Evolutionary conservation across 2,888 invertebrate genomes (phyloP), one percentile per base, ranked within the genome.

Genomic region (Lepidocyrtinus sp.): DNA sequence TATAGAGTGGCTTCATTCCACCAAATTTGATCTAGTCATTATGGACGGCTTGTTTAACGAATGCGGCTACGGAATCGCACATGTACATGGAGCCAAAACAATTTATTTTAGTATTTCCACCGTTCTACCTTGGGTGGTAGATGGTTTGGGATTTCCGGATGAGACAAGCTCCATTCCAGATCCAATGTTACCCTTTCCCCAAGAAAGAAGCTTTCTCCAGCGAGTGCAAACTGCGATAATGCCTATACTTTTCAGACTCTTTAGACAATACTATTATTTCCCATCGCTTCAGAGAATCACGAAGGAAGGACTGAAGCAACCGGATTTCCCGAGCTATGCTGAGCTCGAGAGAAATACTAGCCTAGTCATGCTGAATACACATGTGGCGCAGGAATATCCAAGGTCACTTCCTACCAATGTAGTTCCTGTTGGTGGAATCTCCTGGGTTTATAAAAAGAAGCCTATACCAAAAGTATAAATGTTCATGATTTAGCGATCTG

Each of bases 401-500:
- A 78, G 85, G 63, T 79, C 82, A 1, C 9, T 84, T 9, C 84
- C 84, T 7, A 83, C 85, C 0, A 67, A 81, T 50, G 75, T 84
- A 7, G 19, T 73, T n/a, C 65, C 80, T 12, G 45, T 83, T 12
- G 82, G 78, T 2, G 82, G 78, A 5, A 70, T 81, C 21, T 55
- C 78, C 1, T 19, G 17, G 62, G 19, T 36, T 1, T 46, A 26
- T 12, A 46, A 72, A 36, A 26, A 0, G 67, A 27, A 80, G 19
- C 74, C 75, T 1, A 55, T 80, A 7, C 80, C 81, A 2, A 71
- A 71, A 22, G 70, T 70, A 15, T 5, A n/a, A 26, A 7, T 27
- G 9, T 21, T 36, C n/a, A n/a, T n/a, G n/a, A n/a, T n/a, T n/a
- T n/a, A n/a, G n/a, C 5, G 64, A 9, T 22, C 9, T 17, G 15